Base-by-base conservation (phyloP, 2,797 vertebrate species). In the Lerista edwardsae region DNA sequence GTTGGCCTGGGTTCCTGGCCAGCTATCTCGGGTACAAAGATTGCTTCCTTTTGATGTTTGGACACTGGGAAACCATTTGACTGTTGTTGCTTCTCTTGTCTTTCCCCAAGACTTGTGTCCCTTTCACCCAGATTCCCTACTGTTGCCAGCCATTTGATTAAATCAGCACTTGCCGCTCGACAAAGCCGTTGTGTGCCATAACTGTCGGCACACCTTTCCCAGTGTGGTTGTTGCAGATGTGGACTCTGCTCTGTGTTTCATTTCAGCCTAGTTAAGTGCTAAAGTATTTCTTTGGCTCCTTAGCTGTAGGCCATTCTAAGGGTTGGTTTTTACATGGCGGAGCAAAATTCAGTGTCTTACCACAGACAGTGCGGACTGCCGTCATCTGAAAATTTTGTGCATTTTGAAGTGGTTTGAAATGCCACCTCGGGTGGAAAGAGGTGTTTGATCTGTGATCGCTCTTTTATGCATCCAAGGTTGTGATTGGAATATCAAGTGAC, bases 71-170 rank as follows among this genome's bases (percentile, higher is more conserved):
- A 57, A 0, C 0, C 51, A 21, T 87, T 88, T 67, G 86, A 79
- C 79, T 86, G 9, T 2, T 72, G 27, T n/a, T 84, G 51, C 55
- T 65, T 65, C 31, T 67, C 44, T 14, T 80, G 76, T 71, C 75
- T 17, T 79, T 81, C 84, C 80, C 83, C 67, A 84, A 87, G 86
- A 80, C 71, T 62, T 83, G 36, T 62, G 85, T 79, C 82, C 87
- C 81, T 75, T 92, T 72, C 27, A 31, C 29, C 67, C 75, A 36
- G 68, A 84, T 84, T 80, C 44, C 36, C 81, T 91, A 74, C 84
- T 75, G 84, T 75, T 65, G n/a, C 21, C 17, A 41, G 14, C 29
- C 47, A 29, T 44, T 44, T 29, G 19, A 34, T 39, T 62, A 79
- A 51, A 79, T 68, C 25, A 25, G 34, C 31, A 68, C 34, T 72